Conservation (phyloP, 1,140 invertebrate species). For the Centruroides vittatus region DNA sequence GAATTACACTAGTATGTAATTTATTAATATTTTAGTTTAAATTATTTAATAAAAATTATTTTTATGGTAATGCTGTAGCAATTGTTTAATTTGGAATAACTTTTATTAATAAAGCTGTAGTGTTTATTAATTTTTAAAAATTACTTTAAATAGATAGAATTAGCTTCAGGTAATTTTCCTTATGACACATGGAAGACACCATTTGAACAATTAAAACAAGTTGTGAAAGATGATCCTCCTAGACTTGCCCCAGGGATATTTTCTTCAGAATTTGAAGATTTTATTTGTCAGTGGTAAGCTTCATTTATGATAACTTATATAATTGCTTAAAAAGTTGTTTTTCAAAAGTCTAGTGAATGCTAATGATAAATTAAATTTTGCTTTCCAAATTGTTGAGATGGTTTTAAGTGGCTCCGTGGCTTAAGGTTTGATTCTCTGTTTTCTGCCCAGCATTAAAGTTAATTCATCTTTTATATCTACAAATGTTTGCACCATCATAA, state of each 20-base stretch:
- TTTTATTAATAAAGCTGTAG: neutral
- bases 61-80: neutral
- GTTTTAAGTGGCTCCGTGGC: neutral
- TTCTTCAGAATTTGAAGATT: conserved; percentile 68
- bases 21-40: neutral
- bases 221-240: conserved; percentile 75
- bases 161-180: conserved; percentile 35
- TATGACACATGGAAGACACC: conserved; percentile 79
- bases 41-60: neutral
- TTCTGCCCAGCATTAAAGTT: neutral
- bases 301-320: neutral
- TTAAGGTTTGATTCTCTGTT: neutral
- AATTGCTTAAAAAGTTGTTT: neutral
- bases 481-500: too few relatives aligned
- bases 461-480: neutral
- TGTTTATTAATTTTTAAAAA: neutral
- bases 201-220: conserved; percentile 87
- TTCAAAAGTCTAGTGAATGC: neutral
- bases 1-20: conserved; percentile 71
- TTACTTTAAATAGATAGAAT: neutral
- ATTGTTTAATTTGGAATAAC: neutral
- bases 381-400: too few relatives aligned
- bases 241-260: conserved; percentile 61
- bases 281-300: conserved; percentile 66
- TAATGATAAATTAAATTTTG: too few relatives aligned